Percentiles rank a stretch among this genome's conserved stretches.
Evolutionary conservation across 2,888 invertebrate genomes (phyloP).

Genomic region (Parochlus steinenii): DNA sequence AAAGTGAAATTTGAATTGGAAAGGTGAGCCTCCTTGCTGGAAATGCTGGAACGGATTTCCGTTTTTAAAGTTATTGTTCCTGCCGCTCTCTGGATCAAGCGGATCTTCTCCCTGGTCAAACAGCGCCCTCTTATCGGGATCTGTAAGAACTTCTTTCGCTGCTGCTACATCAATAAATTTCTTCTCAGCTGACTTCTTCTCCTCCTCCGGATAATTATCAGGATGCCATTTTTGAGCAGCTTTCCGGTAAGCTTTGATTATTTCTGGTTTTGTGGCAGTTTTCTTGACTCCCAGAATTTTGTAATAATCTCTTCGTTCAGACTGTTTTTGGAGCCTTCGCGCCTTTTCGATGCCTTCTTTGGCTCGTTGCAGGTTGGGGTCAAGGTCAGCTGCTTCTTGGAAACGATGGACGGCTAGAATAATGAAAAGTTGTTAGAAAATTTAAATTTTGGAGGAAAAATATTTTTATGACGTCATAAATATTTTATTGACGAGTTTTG

Average conservation of each 20-base stretch:
- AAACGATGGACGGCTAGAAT: too few species aligned
- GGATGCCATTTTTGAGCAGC: constrained; percentile 99
- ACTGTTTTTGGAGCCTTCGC: constrained; percentile 81
- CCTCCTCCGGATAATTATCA: constrained; percentile 86
- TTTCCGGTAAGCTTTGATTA: constrained; percentile 90
- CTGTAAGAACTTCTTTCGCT: constrained; percentile 84
- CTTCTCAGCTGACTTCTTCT: constrained; percentile 89
- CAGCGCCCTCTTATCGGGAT: constrained; percentile 80
- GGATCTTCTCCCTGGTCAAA: constrained; percentile 96
- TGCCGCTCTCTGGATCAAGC: constrained; percentile 83
- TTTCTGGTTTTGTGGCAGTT: constrained; percentile 81
- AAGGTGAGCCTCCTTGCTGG: constrained; percentile 66
- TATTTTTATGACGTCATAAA: neutral
- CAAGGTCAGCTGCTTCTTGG: constrained; percentile 69
- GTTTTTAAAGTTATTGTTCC: constrained; percentile 35
- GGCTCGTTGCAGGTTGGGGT: constrained; percentile 62
- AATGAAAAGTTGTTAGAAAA: neutral
- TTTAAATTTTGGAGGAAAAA: constrained; percentile 1
- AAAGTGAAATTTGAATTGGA: constrained; percentile 96
- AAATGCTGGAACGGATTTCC: constrained; percentile 72
- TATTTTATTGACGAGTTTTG: neutral
- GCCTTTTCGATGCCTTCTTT: constrained; percentile 78
- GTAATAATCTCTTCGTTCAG: constrained; percentile 91
- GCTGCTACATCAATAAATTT: constrained; percentile 98
- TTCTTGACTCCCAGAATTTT: constrained; percentile 88